These are phyloP conservation scores for Zaprionus tsacasi DNA, from an alignment of 1,140 invertebrate species.

Conservation along the genomic window DNA sequence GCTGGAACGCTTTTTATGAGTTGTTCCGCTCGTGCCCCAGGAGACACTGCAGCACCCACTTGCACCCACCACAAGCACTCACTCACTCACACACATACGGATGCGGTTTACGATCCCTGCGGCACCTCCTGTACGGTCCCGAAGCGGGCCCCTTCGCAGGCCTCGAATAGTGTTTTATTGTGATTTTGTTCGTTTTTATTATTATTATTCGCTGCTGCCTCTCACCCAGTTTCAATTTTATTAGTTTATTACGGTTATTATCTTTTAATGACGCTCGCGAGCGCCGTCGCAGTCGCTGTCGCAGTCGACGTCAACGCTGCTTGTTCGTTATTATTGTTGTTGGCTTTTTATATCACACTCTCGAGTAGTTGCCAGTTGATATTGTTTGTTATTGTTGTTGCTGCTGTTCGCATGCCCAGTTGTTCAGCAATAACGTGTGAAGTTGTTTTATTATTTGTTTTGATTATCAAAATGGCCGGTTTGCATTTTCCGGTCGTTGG, in stretches of 20 bases:
- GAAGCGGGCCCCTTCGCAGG: background rate
- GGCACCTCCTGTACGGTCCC: background rate
- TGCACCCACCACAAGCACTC: slow-evolving; percentile 25
- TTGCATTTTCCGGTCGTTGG: slow-evolving; percentile 80
- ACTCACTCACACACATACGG: slow-evolving; percentile 19
- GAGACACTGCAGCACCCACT: slow-evolving; percentile 26
- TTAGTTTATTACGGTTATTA: slow-evolving; percentile 84
- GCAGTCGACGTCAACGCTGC: slow-evolving; percentile 26
- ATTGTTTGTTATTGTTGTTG: slow-evolving; percentile 9
- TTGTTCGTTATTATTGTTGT: slow-evolving; percentile 22
- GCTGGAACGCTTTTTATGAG: slow-evolving; percentile 39
- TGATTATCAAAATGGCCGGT: slow-evolving; percentile 81
- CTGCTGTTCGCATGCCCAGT: slow-evolving; percentile 37
- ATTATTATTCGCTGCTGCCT: slow-evolving; percentile 51
- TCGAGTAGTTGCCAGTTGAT: slow-evolving; percentile 38
- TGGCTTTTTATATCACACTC: slow-evolving; percentile 32
- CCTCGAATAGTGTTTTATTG: slow-evolving; percentile 75
- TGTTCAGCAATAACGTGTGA: slow-evolving; percentile 69
- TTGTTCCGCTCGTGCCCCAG: slow-evolving; percentile 45
- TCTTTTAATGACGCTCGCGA: slow-evolving; percentile 75
- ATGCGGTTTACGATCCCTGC: slow-evolving; percentile 35
- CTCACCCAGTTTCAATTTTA: slow-evolving; percentile 80
- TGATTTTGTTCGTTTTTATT: slow-evolving; percentile 65
- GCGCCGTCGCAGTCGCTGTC: slow-evolving; percentile 30
- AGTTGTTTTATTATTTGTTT: slow-evolving; percentile 84